Evolutionary conservation across 1,140 invertebrate genomes (phyloP), one percentile per base, ranked within the genome.

Genomic region (Phortica variegata): DNA sequence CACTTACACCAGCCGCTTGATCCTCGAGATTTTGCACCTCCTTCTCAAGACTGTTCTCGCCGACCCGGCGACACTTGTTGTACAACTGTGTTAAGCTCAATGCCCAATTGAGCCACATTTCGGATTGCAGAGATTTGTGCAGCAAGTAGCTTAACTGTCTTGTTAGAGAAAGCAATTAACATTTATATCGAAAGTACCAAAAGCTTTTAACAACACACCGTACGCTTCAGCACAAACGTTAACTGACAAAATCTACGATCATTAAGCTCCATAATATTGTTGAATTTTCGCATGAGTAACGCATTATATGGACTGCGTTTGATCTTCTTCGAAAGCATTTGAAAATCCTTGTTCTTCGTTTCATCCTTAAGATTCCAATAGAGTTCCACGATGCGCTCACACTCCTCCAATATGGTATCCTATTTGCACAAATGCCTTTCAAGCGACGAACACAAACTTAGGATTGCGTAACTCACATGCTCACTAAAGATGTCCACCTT

Each of bases 281-380:
- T 53, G 13, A 73, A 73, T 52, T 76, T 76, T 23, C 59, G 56
- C 55, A 72, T 59, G 13, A 75, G 52, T 40, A 76, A 55, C 17
- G 60, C 60, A 47, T 75, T 75, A 40, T 75, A 75, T n/a, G 73
- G 70, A 46, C 70, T 75, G 3, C 73, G 47, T 44, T 76, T 71
- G 45, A 76, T 68, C 54, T 73, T 75, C 54, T 76, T 76, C 0
- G 62, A 63, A 1, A 70, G 54, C 13, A 62, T 65, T 43, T 65
- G 69, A 26, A 73, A 73, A 45, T 73, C 69, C 0, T 62, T 54
- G 38, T 70, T 70, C 26, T 59, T 66, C 0, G 58, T 65, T 32
- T 73, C 65, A 18, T 73, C 62, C 47, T 73, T 73, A 13, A 73
- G 53, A 23, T 52, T 60, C 69, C 69, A 73, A 43, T 73, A 73